phyloP scores from a whole-genome alignment of 2,113 vertebrate genomes.

The Anthoscopus minutus region DNA sequence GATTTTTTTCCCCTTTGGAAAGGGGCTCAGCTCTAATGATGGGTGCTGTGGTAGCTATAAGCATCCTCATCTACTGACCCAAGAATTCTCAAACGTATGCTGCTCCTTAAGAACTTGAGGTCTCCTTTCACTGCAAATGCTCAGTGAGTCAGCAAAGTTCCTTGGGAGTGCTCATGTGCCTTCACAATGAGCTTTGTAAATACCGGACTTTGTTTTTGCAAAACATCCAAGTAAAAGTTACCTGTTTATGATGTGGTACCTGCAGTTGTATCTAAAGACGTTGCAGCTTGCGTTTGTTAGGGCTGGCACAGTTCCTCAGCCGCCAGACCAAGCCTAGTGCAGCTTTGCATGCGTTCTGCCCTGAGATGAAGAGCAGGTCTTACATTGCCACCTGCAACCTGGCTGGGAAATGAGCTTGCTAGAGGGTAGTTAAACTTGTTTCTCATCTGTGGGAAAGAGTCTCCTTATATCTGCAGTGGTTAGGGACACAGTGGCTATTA shows the following conservation, averaged over 20 bases:
- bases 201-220: not conserved
- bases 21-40: not conserved
- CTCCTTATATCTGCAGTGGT: not conserved
- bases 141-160: conserved; percentile 1
- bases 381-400: not conserved
- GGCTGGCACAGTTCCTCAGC: not conserved
- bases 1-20: not conserved
- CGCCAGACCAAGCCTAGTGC: not conserved
- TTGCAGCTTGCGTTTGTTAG: not conserved
- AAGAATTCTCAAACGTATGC: rapidly evolving
- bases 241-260: not conserved
- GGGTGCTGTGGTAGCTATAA: not conserved
- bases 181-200: conserved; percentile 4
- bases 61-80: not conserved
- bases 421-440: not conserved
- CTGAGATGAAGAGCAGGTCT: not conserved
- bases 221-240: not conserved
- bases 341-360: not conserved
- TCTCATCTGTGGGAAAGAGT: not conserved
- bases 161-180: not conserved
- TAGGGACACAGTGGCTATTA: not conserved
- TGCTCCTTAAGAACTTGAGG: not conserved
- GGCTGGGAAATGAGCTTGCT: not conserved
- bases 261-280: not conserved
- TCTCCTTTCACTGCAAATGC: not conserved